These are phyloP conservation scores for Ochropacha duplaris DNA, from an alignment of 2,888 invertebrate genomes.

Conservation along the genomic window DNA sequence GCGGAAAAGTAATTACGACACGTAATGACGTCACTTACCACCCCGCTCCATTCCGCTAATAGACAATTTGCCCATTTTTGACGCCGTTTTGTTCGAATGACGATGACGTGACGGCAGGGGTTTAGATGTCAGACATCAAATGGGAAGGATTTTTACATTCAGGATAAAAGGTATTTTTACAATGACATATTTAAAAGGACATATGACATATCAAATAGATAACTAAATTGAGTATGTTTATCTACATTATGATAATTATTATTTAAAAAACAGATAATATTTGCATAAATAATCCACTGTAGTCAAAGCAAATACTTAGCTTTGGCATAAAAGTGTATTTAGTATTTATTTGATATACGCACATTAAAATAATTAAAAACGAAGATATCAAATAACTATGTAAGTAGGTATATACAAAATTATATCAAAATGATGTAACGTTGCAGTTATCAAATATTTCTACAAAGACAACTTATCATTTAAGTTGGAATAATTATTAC, in stretches of 20 bases:
- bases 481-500: neutral
- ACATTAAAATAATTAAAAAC: no score
- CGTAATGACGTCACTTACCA: constrained; percentile 79
- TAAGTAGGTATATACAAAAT: neutral
- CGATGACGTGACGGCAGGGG: constrained; percentile 19
- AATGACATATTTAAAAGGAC: neutral
- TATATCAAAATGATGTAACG: neutral
- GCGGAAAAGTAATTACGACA: constrained; percentile 81
- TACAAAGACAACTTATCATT: neutral
- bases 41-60: constrained; percentile 60
- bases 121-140: constrained; percentile 11
- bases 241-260: no score
- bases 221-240: no score
- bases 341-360: no score
- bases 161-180: neutral
- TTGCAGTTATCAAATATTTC: neutral
- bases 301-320: no score
- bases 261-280: no score
- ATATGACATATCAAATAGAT: neutral
- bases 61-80: constrained; percentile 75
- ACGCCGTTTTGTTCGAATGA: constrained; percentile 46
- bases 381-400: neutral
- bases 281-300: no score
- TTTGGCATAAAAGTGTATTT: neutral
- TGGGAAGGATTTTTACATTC: neutral